A percentile compares a stretch with the other conserved stretches of the same genome.
phyloP scores from a whole-genome alignment of 2,888 invertebrate genomes.

The Troilus luridus region DNA sequence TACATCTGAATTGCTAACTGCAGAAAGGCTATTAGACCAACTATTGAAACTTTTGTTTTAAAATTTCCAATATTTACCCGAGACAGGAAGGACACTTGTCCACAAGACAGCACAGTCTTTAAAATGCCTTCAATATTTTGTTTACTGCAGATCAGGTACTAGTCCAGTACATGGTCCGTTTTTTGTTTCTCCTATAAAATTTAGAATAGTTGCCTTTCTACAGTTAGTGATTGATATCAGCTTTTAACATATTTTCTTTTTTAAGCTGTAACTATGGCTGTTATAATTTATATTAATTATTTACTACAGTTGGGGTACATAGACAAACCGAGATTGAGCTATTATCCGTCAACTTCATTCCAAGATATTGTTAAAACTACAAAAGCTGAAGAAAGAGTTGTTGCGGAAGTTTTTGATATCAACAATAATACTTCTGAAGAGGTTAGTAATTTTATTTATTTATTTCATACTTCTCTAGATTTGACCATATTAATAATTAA shows the following conservation, averaged over 20 bases:
- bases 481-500: too few relatives aligned
- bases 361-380: constrained; percentile 42
- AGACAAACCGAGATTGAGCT: not conserved
- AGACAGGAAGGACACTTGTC: too few relatives aligned
- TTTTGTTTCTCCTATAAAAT: too few relatives aligned
- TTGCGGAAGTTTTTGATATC: constrained; percentile 46
- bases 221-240: not conserved
- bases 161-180: too few relatives aligned
- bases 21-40: too few relatives aligned
- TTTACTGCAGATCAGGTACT: too few relatives aligned
- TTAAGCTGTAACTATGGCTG: not conserved
- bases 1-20: too few relatives aligned
- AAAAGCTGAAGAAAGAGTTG: constrained; percentile 20
- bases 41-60: too few relatives aligned
- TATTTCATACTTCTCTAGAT: not conserved
- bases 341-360: constrained; percentile 12
- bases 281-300: not conserved
- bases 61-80: too few relatives aligned
- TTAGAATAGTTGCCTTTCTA: too few relatives aligned
- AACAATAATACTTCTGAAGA: constrained; percentile 49
- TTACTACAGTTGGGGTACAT: not conserved
- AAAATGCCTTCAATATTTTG: too few relatives aligned
- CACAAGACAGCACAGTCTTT: too few relatives aligned
- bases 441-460: not conserved
- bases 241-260: not conserved